Conservation (phyloP, 2,888 invertebrate genomes). For the Scaptomyza flava region DNA sequence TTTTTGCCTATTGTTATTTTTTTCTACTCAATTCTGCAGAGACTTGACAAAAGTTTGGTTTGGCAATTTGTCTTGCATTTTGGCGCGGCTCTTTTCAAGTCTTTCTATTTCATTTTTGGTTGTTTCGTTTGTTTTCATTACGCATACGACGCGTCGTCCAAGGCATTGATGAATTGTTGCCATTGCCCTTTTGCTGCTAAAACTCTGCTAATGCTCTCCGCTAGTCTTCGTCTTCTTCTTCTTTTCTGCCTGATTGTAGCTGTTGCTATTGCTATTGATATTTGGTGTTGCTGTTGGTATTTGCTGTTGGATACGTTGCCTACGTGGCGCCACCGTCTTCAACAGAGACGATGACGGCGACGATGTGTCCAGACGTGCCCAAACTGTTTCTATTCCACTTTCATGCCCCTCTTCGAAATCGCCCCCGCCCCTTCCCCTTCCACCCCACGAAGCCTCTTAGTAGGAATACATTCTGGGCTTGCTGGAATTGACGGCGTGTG, state of each 20-base stretch:
- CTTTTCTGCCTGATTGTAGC: conserved; percentile 7
- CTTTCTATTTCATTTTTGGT: neutral
- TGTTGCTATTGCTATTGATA: conserved; percentile 10
- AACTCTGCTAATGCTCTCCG: conserved; percentile 12
- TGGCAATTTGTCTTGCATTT: conserved; percentile 4
- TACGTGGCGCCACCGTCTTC: conserved; percentile 64
- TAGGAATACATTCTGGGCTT: neutral
- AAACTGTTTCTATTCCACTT: too few species aligned
- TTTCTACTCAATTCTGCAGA: neutral
- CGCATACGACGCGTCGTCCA: conserved; percentile 64
- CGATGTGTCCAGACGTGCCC: conserved; percentile 69
- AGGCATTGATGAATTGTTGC: conserved; percentile 76
- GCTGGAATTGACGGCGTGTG: conserved; percentile 31
- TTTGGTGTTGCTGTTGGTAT: conserved; percentile 14
- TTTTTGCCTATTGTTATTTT: neutral
- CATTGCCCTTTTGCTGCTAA: conserved; percentile 46
- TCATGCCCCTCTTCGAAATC: too few species aligned
- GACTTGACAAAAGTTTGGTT: neutral
- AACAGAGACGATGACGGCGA: conserved; percentile 44
- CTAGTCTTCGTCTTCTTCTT: neutral
- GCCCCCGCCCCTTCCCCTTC: too few species aligned
- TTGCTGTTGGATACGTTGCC: conserved; percentile 37
- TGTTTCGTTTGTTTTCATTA: conserved; percentile 51
- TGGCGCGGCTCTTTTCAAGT: neutral
- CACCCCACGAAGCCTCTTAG: neutral